Base-by-base conservation (phyloP, 2,797 vertebrate species). In the Gallirallus australis region DNA sequence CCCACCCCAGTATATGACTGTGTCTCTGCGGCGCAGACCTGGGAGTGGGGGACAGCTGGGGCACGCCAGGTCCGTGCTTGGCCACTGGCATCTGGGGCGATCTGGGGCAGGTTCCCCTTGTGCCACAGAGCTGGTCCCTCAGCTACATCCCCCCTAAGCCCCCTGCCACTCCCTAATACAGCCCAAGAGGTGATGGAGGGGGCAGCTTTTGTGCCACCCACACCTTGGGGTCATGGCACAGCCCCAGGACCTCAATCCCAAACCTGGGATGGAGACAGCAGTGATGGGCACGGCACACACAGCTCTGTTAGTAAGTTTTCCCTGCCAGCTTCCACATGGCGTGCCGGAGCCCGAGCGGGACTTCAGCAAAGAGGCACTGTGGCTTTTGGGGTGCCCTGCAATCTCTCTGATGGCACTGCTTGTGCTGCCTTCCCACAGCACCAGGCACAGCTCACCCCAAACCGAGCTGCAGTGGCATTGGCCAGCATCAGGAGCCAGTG, bases 391-490 rank as follows among this genome's bases (percentile, higher is more conserved):
- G 18, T 56, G 28, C 18, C n/a, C 20, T 40, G 3, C 20, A 15
- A 53, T 8, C 31, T 45, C 28, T 30, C 59, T 2, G 0, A 5
- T 3, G 35, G 69, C 45, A 50, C 20, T 14, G 3, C 39, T 54
- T 10, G 8, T 65, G 45, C 70, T 7, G 3, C 20, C 19, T 19
- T 80, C 52, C 52, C 3, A 1, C 3, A 0, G 12, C 35, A 37
- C 15, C 48, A 23, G 59, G 19, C 28, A 16, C 2, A 9, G 47
- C 35, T 81, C 24, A 76, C 75, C 40, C 52, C 39, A 71, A 48
- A 50, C 24, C 0, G 2, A 71, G 53, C 53, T 1, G 1, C 14
- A 25, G 52, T 4, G 1, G 52, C 5, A 1, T 14, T 48, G 53
- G 7, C 45, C 27, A 39, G 25, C 39, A 33, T 6, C 2, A 1